Evolutionary conservation across 2,888 invertebrate genomes (phyloP).

Genomic region (Clepsis dumicolana): DNA sequence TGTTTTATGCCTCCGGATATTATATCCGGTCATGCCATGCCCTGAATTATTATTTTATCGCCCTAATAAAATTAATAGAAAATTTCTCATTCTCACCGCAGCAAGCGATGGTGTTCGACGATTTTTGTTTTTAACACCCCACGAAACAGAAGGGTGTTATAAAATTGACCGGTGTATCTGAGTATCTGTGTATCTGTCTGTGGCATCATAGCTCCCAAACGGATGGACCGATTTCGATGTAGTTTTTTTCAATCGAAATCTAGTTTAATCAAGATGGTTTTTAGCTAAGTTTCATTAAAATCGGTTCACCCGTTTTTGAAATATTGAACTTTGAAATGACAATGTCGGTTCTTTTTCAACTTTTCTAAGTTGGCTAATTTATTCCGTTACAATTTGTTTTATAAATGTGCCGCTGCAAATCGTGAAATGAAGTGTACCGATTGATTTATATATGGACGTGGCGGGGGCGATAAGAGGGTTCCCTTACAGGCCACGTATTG

Average conservation of each 20-base stretch:
- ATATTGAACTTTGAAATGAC: no score
- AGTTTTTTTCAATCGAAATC: no score
- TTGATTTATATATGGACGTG: slow-evolving; percentile 22
- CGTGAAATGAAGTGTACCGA: neutral
- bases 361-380: no score
- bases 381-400: slow-evolving; percentile 17
- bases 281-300: no score
- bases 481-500: slow-evolving; percentile 18
- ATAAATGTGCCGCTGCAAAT: neutral
- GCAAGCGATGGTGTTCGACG: slow-evolving; percentile 1
- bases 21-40: slow-evolving; percentile 80
- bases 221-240: no score
- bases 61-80: slow-evolving; percentile 66
- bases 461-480: slow-evolving; percentile 27
- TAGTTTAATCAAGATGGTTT: no score
- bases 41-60: slow-evolving; percentile 77
- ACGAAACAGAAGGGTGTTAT: no score
- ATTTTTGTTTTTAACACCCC: slow-evolving; percentile 24
- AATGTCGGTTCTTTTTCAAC: no score
- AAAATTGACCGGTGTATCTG: no score
- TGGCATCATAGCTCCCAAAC: no score
- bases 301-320: no score
- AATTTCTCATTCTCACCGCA: slow-evolving; percentile 19
- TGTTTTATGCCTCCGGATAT: slow-evolving; percentile 74
- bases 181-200: no score